Conservation (phyloP, 2,113 vertebrate genomes). For the Sialia sialis region DNA sequence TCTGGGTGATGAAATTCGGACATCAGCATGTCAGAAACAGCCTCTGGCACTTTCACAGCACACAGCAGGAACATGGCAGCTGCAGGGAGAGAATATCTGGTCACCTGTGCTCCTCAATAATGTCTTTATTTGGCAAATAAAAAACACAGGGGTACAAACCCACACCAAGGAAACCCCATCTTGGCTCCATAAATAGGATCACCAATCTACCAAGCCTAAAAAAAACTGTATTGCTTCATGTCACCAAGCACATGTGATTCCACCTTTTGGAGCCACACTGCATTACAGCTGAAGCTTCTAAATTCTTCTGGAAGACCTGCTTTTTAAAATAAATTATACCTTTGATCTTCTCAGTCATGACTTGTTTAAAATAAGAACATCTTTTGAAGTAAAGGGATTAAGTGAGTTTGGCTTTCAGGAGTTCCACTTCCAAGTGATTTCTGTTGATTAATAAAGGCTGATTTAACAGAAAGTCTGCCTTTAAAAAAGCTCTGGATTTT, state of each 20-base stretch:
- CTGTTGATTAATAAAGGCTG: neutral
- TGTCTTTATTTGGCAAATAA: neutral
- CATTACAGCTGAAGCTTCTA: fast-evolving
- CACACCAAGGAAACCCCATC: neutral
- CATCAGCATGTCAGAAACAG: slow-evolving; percentile 96
- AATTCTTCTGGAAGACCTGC: neutral
- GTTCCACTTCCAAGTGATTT: neutral
- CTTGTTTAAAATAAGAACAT: neutral
- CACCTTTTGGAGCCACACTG: neutral
- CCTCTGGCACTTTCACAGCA: slow-evolving; percentile 95
- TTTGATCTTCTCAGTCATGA: neutral
- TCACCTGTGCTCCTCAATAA: neutral
- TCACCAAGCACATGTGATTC: neutral
- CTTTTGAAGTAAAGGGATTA: neutral
- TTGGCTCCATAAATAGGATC: neutral
- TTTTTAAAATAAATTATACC: neutral
- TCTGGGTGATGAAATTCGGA: slow-evolving; percentile 97
- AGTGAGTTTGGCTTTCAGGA: neutral
- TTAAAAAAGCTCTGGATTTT: neutral
- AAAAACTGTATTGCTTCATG: neutral
- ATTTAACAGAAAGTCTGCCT: neutral
- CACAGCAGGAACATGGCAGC: slow-evolving; percentile 98
- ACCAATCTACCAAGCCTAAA: neutral
- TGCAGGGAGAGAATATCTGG: slow-evolving; percentile 58
- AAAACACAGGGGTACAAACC: neutral